Conservation (phyloP, 2,113 vertebrate species). For the Argyrosomus japonicus region DNA sequence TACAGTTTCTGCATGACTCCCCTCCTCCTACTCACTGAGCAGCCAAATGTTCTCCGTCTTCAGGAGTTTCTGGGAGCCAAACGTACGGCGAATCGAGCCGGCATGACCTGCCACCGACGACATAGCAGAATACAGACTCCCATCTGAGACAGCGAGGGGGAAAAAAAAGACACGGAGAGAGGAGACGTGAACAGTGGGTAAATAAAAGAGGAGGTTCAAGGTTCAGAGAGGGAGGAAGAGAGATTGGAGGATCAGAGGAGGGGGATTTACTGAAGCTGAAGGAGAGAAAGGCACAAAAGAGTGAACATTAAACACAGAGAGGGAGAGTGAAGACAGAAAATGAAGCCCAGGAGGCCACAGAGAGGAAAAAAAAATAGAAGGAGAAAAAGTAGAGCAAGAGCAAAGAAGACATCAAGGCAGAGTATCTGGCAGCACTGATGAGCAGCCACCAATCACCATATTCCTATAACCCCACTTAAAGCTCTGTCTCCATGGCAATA, state of each 20-base stretch:
- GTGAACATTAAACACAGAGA: conserved; percentile 44
- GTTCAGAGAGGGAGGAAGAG: conserved; percentile 22
- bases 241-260: conserved; percentile 18
- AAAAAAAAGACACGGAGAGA: conserved; percentile 2
- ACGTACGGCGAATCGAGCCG: conserved; percentile 84
- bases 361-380: conserved; percentile 9
- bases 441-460: conserved; percentile 43
- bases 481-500: conserved; percentile 62
- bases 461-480: conserved; percentile 30
- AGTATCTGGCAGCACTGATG: conserved; percentile 28
- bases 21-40: conserved; percentile 82
- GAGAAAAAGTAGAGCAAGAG: conserved; percentile 7
- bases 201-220: conserved; percentile 19
- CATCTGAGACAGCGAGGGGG: conserved; percentile 73
- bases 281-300: conserved; percentile 10
- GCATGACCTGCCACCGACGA: conserved; percentile 74
- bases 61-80: conserved; percentile 82
- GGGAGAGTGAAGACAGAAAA: background rate
- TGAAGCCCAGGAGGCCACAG: conserved; percentile 9
- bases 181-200: conserved; percentile 12
- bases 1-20: conserved; percentile 20
- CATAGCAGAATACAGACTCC: conserved; percentile 86
- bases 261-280: conserved; percentile 28
- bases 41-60: conserved; percentile 87
- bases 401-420: conserved; percentile 61